phyloP scores from a whole-genome alignment of 2,113 vertebrate species.

The Heterochromis multidens region DNA sequence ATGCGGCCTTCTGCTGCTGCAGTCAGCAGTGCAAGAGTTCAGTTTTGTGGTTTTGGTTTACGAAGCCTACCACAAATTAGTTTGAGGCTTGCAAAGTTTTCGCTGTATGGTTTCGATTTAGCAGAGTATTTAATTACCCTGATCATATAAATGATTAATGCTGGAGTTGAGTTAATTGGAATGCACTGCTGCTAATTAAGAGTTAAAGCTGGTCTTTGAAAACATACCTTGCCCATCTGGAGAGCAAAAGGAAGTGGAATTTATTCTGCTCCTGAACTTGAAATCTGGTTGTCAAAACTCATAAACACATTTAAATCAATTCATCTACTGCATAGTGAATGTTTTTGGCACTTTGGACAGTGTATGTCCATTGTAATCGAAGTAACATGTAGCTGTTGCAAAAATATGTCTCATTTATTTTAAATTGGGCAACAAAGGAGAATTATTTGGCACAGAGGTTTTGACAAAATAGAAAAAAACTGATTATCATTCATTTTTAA shows the following conservation, averaged over 20 bases:
- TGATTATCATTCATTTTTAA: no score
- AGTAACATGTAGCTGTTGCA: not conserved
- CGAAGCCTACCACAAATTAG: not conserved
- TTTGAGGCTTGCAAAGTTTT: not conserved
- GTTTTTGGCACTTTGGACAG: not conserved
- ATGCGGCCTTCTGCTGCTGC: not conserved
- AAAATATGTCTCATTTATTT: not conserved
- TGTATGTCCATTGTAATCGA: not conserved
- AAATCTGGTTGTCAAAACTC: not conserved
- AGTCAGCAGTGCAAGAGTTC: not conserved
- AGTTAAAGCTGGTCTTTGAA: conserved; percentile 1
- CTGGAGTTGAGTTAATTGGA: not conserved
- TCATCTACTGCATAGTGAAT: not conserved
- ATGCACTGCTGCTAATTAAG: conserved; percentile 17
- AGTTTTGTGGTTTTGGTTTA: not conserved
- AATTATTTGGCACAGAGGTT: not conserved
- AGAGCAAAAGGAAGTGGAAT: not conserved
- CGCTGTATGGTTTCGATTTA: conserved; percentile 5
- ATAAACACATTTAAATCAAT: not conserved
- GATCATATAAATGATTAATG: conserved; percentile 35
- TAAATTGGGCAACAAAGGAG: not conserved
- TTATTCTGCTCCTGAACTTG: not conserved
- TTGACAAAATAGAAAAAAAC: no score
- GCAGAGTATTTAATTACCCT: conserved; percentile 11
- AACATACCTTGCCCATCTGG: not conserved